These are phyloP conservation scores for Copidosoma floridanum DNA, from an alignment of 1,140 invertebrate species.

Conservation along the genomic window DNA sequence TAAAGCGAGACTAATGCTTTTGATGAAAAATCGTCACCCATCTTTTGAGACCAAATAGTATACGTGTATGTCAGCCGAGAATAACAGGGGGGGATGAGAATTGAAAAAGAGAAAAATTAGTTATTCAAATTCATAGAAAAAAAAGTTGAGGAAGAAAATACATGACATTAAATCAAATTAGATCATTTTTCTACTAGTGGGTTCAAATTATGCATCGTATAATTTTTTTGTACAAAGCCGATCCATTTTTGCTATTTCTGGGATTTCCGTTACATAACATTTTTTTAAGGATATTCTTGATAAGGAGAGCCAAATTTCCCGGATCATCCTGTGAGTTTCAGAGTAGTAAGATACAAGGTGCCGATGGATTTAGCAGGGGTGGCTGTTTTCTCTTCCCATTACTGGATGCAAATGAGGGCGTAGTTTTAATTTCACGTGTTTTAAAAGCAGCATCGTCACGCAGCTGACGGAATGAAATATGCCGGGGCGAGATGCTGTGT, in stretches of 20 bases:
- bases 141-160: not conserved
- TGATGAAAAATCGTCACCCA: constrained; percentile 15
- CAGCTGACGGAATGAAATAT: constrained; percentile 53
- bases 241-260: no score
- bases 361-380: not conserved
- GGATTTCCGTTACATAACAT: no score
- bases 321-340: not conserved
- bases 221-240: no score
- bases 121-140: constrained; percentile 18
- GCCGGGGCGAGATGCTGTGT: not conserved
- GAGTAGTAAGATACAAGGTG: no score
- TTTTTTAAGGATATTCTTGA: no score
- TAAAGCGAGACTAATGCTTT: constrained; percentile 10
- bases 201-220: no score
- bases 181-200: no score
- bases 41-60: no score
- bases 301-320: no score
- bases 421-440: constrained; percentile 65
- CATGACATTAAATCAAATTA: no score
- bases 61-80: not conserved
- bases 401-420: constrained; percentile 61
- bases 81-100: no score
- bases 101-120: constrained; percentile 16
- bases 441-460: constrained; percentile 56
- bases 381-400: constrained; percentile 56